Percentiles rank a stretch among this genome's conserved stretches.
phyloP scores from a whole-genome alignment of 2,797 vertebrate genomes.

The Falco biarmicus region DNA sequence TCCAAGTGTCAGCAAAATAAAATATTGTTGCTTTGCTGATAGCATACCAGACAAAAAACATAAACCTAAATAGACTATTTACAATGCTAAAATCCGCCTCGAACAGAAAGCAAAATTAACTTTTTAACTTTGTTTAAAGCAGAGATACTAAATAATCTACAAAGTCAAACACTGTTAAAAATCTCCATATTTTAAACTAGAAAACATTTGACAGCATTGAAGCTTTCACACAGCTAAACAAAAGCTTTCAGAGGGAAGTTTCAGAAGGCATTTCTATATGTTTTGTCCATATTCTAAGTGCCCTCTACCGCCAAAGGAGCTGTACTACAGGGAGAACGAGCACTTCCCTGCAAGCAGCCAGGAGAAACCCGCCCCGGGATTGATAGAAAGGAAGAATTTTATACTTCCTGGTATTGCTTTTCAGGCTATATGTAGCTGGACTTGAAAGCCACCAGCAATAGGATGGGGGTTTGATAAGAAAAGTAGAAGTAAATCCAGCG shows the following conservation, averaged over 20 bases:
- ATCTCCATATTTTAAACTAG: slow-evolving; percentile 54
- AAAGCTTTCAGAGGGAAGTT: slow-evolving; percentile 75
- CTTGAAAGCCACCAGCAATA: not conserved
- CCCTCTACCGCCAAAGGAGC: slow-evolving; percentile 91
- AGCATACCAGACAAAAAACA: not conserved
- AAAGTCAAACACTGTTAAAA: slow-evolving; percentile 28
- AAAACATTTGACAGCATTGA: slow-evolving; percentile 37
- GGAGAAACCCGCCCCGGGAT: not conserved
- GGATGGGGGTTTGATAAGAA: not conserved
- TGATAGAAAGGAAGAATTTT: not conserved
- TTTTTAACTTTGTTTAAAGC: slow-evolving; percentile 25
- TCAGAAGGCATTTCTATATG: slow-evolving; percentile 45
- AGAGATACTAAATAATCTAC: slow-evolving; percentile 46
- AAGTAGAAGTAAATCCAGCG: not conserved
- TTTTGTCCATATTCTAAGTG: slow-evolving; percentile 96
- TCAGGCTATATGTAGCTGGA: not conserved
- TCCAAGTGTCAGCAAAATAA: slow-evolving; percentile 46
- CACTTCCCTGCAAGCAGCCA: not conserved
- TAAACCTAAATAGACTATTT: slow-evolving; percentile 28
- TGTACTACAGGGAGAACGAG: slow-evolving; percentile 70
- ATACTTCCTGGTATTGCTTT: not conserved
- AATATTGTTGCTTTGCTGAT: slow-evolving; percentile 53
- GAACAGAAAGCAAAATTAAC: slow-evolving; percentile 32
- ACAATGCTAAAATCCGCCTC: not conserved
- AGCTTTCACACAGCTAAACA: slow-evolving; percentile 71